phyloP scores from a whole-genome alignment of 2,888 invertebrate genomes.

The Clistopyga incitator region DNA sequence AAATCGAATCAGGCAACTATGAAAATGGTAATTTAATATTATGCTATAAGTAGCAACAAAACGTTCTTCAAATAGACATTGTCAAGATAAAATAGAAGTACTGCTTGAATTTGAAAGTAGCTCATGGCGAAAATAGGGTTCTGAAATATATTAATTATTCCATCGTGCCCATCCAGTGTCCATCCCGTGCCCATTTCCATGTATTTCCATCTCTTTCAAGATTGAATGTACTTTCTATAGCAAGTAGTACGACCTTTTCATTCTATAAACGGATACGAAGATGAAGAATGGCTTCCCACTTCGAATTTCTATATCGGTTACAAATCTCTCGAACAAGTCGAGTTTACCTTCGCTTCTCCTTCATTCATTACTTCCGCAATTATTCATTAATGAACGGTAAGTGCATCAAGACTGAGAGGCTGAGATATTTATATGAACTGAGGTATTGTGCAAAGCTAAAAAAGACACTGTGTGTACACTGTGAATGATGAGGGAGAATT shows the following conservation, averaged over 20 bases:
- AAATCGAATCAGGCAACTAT: too few relatives aligned
- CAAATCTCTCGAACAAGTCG: neutral
- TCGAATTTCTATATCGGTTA: neutral
- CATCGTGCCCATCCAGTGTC: neutral
- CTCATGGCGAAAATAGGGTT: neutral
- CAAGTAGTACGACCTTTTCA: neutral
- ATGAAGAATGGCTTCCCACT: neutral
- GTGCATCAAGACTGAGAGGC: neutral
- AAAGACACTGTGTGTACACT: neutral
- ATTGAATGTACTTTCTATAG: neutral
- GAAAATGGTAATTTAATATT: neutral
- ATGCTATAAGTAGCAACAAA: neutral
- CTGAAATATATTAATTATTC: neutral
- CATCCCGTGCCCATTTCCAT: neutral
- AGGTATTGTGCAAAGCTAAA: neutral
- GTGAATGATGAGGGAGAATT: neutral
- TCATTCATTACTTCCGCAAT: neutral
- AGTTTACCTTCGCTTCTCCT: neutral
- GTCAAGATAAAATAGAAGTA: neutral
- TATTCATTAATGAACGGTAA: neutral
- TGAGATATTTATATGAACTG: too few relatives aligned
- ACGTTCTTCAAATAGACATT: neutral
- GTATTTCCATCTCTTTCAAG: neutral
- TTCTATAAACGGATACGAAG: neutral
- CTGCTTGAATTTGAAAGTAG: neutral